Percentiles rank a stretch among this genome's conserved stretches.
These are phyloP conservation scores for Peromyscus melanophrys DNA, from an alignment of 2,797 vertebrate species.

Conservation along the genomic window DNA sequence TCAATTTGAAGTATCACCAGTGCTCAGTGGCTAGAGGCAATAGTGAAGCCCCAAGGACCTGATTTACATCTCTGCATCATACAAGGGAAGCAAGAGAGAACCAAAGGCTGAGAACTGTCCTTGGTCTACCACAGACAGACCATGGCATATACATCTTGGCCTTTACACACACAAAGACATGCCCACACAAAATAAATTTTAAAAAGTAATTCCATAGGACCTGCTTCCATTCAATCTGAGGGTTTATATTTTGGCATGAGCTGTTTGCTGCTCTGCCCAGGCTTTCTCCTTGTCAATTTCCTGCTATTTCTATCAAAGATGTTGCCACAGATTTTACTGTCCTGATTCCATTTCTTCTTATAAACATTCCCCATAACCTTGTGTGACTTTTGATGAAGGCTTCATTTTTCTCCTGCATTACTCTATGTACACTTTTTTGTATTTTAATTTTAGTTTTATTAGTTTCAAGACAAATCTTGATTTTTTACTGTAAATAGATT, in stretches of 20 bases:
- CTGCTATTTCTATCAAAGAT: neutral
- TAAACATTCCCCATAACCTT: neutral
- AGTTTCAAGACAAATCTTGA: neutral
- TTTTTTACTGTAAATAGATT: neutral
- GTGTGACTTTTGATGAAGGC: neutral
- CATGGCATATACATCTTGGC: neutral
- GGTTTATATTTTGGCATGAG: neutral
- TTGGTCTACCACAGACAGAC: neutral
- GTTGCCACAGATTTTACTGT: neutral
- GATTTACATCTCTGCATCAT: neutral
- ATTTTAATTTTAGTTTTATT: slow-evolving; percentile 13
- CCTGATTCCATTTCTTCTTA: slow-evolving; percentile 8
- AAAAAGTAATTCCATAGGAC: neutral
- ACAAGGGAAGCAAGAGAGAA: neutral
- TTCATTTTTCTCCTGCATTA: neutral
- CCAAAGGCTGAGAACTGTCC: neutral
- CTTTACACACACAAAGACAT: neutral
- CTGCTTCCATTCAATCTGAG: neutral
- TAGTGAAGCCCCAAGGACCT: neutral
- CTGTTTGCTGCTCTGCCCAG: neutral
- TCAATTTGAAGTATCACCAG: neutral
- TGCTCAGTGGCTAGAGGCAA: neutral
- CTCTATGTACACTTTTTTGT: neutral
- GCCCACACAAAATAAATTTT: neutral
- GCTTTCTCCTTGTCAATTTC: neutral